A percentile compares a stretch with the other conserved stretches of the same genome.
Evolutionary conservation across 2,888 invertebrate genomes (phyloP).

Genomic region (Pyrgus malvae): DNA sequence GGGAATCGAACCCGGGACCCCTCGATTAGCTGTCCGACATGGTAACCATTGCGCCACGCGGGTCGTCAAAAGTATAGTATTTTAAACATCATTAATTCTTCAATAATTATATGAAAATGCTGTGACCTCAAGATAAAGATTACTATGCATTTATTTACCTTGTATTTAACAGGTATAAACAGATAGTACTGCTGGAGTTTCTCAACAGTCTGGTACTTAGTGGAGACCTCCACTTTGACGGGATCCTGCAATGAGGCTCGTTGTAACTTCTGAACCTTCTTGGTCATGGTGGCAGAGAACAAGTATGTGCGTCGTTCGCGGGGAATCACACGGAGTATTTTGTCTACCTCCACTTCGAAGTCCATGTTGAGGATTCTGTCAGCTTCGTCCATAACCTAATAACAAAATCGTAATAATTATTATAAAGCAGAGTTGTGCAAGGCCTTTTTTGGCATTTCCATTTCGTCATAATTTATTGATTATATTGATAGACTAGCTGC

Average conservation of each 20-base stretch:
- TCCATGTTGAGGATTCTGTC: slow-evolving; percentile 99
- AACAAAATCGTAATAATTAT: neutral
- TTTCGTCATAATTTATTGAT: too few species aligned
- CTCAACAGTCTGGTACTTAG: slow-evolving; percentile 98
- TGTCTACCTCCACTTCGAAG: slow-evolving; percentile 98
- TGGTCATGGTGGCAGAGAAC: slow-evolving; percentile 99
- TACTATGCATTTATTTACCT: slow-evolving; percentile 78
- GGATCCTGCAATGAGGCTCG: slow-evolving; percentile 97
- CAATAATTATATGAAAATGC: too few species aligned
- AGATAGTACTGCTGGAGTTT: slow-evolving; percentile 97
- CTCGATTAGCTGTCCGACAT: too few species aligned
- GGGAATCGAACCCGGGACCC: too few species aligned
- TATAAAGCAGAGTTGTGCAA: too few species aligned
- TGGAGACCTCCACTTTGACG: slow-evolving; percentile 97
- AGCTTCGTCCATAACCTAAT: slow-evolving; percentile 98
- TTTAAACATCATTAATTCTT: too few species aligned
- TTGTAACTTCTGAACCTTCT: slow-evolving; percentile 96
- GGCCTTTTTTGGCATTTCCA: too few species aligned
- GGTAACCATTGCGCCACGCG: too few species aligned
- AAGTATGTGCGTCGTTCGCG: slow-evolving; percentile 94
- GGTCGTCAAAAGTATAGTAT: too few species aligned
- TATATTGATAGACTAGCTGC: too few species aligned
- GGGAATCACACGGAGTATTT: slow-evolving; percentile 95
- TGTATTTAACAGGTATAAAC: slow-evolving; percentile 97
- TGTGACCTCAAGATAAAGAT: too few species aligned